Evolutionary conservation across 2,888 invertebrate species (phyloP), one percentile per base, ranked within the genome.

Genomic region (Eueremaeus valkanovi): DNA sequence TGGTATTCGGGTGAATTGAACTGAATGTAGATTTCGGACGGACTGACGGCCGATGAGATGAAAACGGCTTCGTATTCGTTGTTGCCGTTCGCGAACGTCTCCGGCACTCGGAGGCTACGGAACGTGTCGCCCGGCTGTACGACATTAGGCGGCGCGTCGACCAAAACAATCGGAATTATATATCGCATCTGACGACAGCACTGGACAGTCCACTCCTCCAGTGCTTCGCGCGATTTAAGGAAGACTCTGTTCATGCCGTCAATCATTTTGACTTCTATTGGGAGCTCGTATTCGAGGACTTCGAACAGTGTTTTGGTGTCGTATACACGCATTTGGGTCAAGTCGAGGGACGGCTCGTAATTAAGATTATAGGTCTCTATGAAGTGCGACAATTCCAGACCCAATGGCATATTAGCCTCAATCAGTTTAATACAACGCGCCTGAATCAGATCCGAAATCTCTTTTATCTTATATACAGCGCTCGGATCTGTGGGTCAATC

Each of bases 31-130:
- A 68, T 42, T 21, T 68, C 68, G 24, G n/a, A 11, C 2, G 68
- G 68, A 42, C 40, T 68, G 68, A 68, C 36, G 9, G 68, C 68
- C n/a, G 68, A 68, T 0, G 40, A 42, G 16, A 68, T 68, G 27
- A 13, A 42, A 1, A 24, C 36, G 27, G 68, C 68, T 13, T 42
- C 68, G 24, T 68, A 68, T 40, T 68, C 68, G 24, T 68, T 40
- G 21, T 40, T 21, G 9, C 27, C 40, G 21, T 11, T 3, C 68
- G 40, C 6, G 16, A 68, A 36, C 11, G 11, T 24, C 11, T 13
- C n/a, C 3, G 68, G 68, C 40, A 42, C 27, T 27, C 2, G 8
- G 3, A 21, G 1, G 5, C 42, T 40, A 5, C 9, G 8, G 27
- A 21, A 68, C 18, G 40, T 5, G 0, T 68, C 42, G 21, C 68